Base-by-base conservation (phyloP, 64 coral and sea anemone genomes). In the Pocillopora damicornis region DNA sequence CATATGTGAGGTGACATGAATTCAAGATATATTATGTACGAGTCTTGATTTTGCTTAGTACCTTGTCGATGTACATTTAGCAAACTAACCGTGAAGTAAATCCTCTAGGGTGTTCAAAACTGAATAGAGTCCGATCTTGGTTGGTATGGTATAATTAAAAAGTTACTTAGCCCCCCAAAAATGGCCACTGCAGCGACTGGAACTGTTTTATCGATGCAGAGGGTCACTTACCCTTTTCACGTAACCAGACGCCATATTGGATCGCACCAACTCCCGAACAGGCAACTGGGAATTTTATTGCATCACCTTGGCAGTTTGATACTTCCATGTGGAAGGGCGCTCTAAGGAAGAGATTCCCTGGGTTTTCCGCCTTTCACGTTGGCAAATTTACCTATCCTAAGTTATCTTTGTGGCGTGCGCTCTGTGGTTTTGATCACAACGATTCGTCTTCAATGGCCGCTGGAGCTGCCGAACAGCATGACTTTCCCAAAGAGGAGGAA, bases 401-500 rank as follows among this genome's bases (percentile, higher is more conserved):
- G 25, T 57, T 72, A 58, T 57, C 58, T 60, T 18, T 45, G 57
- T 69, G 25, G 66, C 78, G 71, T 82, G 67, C 65, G 26, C 89
- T 60, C 37, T 82, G 59, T 11, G n/a, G 35, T 38, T 71, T 83
- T 93, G 59, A 60, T 83, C 86, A 75, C 22, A 71, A 74, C 58
- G 61, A 74, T 36, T 23, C 45, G 63, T 62, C 84, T 63, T 59
- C 74, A 0, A 96, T 96, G 94, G 87, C 94, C 65, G 79, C 87
- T 58, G 81, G 80, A 75, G 73, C 82, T 20, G 67, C 87, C 4
- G 96, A 98, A 22, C 86, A 98, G 38, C 83, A 98, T 35, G 86
- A 98, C 75, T 95, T 98, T 36, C 96, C 96, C 0, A 95, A 98
- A 88, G 96, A 98, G 26, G 96, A 98, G 79, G 96, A 98, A 63